Evolutionary conservation across 2,888 invertebrate genomes (phyloP).

Genomic region (Polyploca ridens): DNA sequence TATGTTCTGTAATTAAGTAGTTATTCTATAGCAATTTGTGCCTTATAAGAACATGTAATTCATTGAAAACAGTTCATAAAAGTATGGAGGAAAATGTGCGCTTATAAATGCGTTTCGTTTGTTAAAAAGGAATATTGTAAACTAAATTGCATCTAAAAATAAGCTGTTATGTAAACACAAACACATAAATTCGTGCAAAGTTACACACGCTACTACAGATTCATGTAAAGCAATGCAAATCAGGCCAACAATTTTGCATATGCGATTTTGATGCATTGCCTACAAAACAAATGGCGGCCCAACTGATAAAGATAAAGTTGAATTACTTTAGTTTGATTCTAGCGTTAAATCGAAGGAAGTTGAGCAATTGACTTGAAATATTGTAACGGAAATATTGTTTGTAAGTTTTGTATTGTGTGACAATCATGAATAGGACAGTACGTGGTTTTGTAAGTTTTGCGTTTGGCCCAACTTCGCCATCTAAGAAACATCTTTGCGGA

Average conservation of each 20-base stretch:
- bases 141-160: slow-evolving; percentile 1
- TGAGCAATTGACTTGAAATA: background rate
- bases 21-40: slow-evolving; percentile 17
- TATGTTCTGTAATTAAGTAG: slow-evolving; percentile 24
- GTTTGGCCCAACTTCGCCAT: too few species aligned
- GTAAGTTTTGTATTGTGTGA: too few species aligned
- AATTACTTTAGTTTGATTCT: background rate
- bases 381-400: background rate
- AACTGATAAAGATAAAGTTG: background rate
- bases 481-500: too few species aligned
- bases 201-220: background rate
- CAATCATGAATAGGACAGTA: too few species aligned
- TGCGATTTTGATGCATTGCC: slow-evolving; percentile 11
- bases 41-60: slow-evolving; percentile 15
- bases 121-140: background rate
- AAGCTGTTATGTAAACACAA: background rate
- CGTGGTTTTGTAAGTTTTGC: too few species aligned
- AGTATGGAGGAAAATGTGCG: background rate
- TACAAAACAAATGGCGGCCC: background rate
- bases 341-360: background rate
- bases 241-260: slow-evolving; percentile 9
- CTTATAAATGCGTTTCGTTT: background rate
- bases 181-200: background rate
- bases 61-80: background rate
- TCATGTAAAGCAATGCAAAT: slow-evolving; percentile 12